These are phyloP conservation scores for Nasonovia ribisnigri DNA, from an alignment of 2,888 invertebrate species.

Conservation along the genomic window DNA sequence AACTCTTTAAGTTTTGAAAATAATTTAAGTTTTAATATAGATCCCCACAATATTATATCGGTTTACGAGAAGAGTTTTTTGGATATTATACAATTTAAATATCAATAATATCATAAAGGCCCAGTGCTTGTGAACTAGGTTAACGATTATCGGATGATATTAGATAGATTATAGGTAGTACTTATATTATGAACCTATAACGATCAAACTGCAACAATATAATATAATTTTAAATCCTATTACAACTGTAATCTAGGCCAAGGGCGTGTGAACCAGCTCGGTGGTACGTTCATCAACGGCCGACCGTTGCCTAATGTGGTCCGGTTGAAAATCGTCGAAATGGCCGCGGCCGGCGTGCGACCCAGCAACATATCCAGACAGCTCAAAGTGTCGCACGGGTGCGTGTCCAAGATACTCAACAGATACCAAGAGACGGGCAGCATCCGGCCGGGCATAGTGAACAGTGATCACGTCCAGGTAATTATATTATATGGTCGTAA, in stretches of 20 bases:
- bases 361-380: conserved; percentile 96
- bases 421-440: conserved; percentile 95
- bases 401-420: conserved; percentile 95
- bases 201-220: neutral
- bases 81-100: neutral
- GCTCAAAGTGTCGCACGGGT: conserved; percentile 95
- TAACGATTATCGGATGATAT: neutral
- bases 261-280: conserved; percentile 95
- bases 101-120: neutral
- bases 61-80: neutral
- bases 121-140: neutral
- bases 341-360: conserved; percentile 92
- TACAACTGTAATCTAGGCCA: conserved; percentile 76
- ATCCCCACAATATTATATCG: neutral
- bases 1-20: neutral
- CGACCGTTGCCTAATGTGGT: conserved; percentile 95
- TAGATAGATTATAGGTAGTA: neutral
- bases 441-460: conserved; percentile 92
- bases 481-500: conserved; percentile 76
- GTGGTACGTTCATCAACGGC: conserved; percentile 97
- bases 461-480: conserved; percentile 93
- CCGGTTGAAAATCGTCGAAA: conserved; percentile 92
- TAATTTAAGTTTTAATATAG: neutral
- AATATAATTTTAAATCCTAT: neutral
- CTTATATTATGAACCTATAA: neutral